Evolutionary conservation across 64 coral and sea anemone genomes (phyloP).

Genomic region (Porites lutea): DNA sequence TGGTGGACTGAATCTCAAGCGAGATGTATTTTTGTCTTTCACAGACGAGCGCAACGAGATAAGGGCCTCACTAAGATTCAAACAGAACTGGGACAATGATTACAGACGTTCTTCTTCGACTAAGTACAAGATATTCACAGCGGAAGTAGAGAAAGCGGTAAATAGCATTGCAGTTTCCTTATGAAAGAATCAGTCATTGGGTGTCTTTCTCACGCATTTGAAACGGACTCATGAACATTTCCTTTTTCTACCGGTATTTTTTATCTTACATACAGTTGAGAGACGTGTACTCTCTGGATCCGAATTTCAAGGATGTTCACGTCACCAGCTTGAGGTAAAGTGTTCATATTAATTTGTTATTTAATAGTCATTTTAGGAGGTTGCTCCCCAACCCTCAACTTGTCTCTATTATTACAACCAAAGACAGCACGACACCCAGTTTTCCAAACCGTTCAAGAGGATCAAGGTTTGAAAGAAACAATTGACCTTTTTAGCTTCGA

Average conservation of each 20-base stretch:
- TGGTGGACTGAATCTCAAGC: too few species aligned
- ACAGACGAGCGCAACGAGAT: constrained; percentile 83
- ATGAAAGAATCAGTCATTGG: background rate
- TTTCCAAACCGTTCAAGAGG: too few species aligned
- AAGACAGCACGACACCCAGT: too few species aligned
- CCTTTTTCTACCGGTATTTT: background rate
- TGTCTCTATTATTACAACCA: too few species aligned
- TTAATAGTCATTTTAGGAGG: too few species aligned
- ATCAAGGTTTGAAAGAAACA: too few species aligned
- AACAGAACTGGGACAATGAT: constrained; percentile 92
- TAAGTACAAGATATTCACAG: constrained; percentile 87
- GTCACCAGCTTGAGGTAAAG: constrained; percentile 83
- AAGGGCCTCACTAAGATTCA: constrained; percentile 91
- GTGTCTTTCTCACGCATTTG: too few species aligned
- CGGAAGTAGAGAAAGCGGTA: constrained; percentile 93
- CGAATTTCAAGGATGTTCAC: constrained; percentile 61
- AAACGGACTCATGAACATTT: too few species aligned
- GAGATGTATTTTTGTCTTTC: background rate
- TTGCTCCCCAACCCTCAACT: too few species aligned
- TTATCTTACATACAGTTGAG: constrained; percentile 35
- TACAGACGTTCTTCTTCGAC: constrained; percentile 74
- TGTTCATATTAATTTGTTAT: background rate
- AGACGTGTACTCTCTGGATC: constrained; percentile 59
- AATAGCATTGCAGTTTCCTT: background rate
- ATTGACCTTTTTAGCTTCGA: too few species aligned